Base-by-base conservation (phyloP, 2,113 vertebrate genomes). In the Lagopus muta region DNA sequence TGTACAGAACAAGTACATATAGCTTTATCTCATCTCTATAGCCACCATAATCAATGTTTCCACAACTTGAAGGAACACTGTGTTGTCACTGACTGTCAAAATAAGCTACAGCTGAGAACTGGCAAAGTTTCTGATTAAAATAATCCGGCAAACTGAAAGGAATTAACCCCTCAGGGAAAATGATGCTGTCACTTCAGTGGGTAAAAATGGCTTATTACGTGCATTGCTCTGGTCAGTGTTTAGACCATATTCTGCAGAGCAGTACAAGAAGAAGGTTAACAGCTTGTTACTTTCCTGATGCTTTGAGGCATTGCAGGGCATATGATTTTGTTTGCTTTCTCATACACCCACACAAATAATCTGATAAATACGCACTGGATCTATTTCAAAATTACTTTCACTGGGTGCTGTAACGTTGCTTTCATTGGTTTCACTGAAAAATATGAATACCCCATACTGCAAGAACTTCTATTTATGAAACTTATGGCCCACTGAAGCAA, bases 21-120 rank as follows among this genome's bases (percentile, higher is more conserved):
- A 89, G 88, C 82, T 90, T 89, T 76, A 80, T 58, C 80, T 83
- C 92, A 65, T 79, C 88, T 92, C 89, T 90, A 67, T 82, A 91
- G 74, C 74, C 80, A 89, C 92, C 62, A 30, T 34, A 92, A 91
- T 96, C 88, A 91, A 76, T 80, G 80, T 94, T 73, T 70, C 82
- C 75, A 91, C 72, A 92, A 93, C 82, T 85, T 73, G 84, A 87
- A 96, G 67, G 85, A 97, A 93, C 94, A 84, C 74, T 73, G 43
- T 94, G 81, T 94, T 96, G 91, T 93, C 89, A 92, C 8, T 73
- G 70, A 79, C 89, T 92, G 86, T 94, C 91, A 94, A 92, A 95
- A 95, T 86, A 95, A 84, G 69, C 61, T 86, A 42, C 72, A 94
- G 72, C 93, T 86, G 89, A 96, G 70, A 93, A 82, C 83, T 94